phyloP scores from a whole-genome alignment of 2,888 invertebrate species.

The Tubiluchus corallicola region DNA sequence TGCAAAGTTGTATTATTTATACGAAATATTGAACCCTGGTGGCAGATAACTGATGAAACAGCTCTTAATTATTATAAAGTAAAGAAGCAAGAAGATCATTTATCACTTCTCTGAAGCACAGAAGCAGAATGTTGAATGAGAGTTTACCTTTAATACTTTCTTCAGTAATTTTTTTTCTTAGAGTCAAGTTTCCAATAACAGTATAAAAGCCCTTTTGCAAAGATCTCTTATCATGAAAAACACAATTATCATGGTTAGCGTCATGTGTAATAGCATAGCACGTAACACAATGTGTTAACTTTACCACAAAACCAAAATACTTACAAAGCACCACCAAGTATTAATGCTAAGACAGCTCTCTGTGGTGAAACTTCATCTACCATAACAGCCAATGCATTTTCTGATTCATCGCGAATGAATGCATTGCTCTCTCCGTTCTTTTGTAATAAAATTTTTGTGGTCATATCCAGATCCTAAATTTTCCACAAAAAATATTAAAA shows the following conservation, averaged over 20 bases:
- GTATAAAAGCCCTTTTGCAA: conserved; percentile 24
- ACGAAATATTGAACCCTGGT: too few species aligned
- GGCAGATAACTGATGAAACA: neutral
- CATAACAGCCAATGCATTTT: conserved; percentile 58
- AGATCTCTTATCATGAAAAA: conserved; percentile 29
- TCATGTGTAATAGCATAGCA: neutral
- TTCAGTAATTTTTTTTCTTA: neutral
- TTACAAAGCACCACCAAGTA: conserved; percentile 24
- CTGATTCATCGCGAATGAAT: conserved; percentile 74
- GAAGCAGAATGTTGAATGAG: too few species aligned
- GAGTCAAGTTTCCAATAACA: neutral
- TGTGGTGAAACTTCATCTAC: conserved; percentile 50
- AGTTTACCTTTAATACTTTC: too few species aligned
- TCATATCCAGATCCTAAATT: conserved; percentile 65
- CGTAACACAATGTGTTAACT: neutral
- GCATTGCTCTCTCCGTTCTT: conserved; percentile 83
- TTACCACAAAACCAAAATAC: neutral
- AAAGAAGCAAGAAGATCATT: conserved; percentile 7
- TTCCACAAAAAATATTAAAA: too few species aligned
- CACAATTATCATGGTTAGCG: too few species aligned
- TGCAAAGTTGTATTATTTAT: too few species aligned
- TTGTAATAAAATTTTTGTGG: conserved; percentile 57
- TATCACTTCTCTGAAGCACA: neutral
- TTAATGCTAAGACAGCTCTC: conserved; percentile 27
- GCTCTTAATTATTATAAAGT: neutral